Evolutionary conservation across 2,797 vertebrate genomes (phyloP), one percentile per base, ranked within the genome.

Genomic region (Acanthurus lineatus): DNA sequence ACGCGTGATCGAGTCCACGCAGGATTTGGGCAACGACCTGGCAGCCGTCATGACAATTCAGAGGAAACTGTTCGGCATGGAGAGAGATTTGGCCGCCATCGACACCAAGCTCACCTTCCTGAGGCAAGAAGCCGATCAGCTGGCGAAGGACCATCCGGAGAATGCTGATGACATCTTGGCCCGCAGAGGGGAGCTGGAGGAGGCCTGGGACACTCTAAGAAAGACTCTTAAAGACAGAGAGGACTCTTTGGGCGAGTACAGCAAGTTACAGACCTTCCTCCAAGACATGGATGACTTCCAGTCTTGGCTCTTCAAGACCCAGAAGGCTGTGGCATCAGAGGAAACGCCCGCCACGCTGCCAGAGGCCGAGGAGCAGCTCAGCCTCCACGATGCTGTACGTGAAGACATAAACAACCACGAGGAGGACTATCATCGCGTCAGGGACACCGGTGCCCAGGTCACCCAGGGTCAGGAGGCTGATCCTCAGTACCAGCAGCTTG

Each of bases 201-300:
- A 79, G 0, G 96, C 96, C 54, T 99, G 98, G 98, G 93, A 97
- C 1, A 89, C 89, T 0, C 95, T 99, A 2, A 96, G 94, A 69
- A 82, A 85, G 1, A 97, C 97, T 3, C 85, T 99, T 49, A 94
- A 92, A 52, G 96, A 95, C 83, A 92, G 95, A 54, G 96, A 97
- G 19, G 96, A 96, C n/a, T 97, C 96, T 0, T 88, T 99, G 47
- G 97, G 98, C 0, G 97, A 99, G 89, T 97, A 97, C 42, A 98
- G 97, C 91, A 97, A 99, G 90, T 93, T 99, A n/a, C 97, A 98
- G 89, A 95, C 92, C 81, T 99, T 99, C 91, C 93, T 99, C 67
- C 97, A 98, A 76, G 96, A 99, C 77, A 95, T 99, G 89, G 98
- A 99, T 47, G 96, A 98, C 88, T 99, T 99, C 91, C 97, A 99